Conservation (phyloP, 2,113 vertebrate species). For the Stictonetta naevosa region DNA sequence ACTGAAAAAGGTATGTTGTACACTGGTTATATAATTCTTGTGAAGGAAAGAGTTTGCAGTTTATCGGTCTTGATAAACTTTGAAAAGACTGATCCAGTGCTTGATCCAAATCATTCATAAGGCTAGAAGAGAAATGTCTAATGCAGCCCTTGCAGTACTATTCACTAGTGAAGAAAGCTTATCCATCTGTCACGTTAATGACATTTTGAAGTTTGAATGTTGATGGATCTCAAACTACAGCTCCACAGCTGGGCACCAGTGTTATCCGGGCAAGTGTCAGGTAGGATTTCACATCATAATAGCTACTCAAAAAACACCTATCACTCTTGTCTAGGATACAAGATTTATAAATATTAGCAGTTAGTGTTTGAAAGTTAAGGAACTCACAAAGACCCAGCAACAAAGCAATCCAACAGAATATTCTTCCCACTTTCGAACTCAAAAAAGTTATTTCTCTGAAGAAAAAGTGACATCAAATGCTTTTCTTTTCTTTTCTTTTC, state of each 20-base stretch:
- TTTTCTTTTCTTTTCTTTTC: background rate
- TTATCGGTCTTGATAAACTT: background rate
- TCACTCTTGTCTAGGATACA: background rate
- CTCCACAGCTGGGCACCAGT: background rate
- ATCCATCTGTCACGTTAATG: background rate
- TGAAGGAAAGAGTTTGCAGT: background rate
- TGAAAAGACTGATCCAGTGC: background rate
- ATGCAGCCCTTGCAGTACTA: background rate
- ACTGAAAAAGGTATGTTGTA: background rate
- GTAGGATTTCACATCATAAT: background rate
- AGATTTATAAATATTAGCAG: conserved; percentile 50
- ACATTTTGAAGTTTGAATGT: background rate
- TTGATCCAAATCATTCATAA: background rate
- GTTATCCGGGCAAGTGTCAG: background rate
- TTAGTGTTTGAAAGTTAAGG: conserved; percentile 40
- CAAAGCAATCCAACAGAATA: conserved; percentile 51
- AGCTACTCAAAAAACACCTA: background rate
- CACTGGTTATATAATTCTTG: background rate
- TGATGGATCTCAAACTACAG: background rate
- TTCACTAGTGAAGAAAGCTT: background rate
- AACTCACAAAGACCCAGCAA: conserved; percentile 45
- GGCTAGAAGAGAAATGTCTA: background rate
- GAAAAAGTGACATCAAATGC: conserved; percentile 40
- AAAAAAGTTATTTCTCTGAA: conserved; percentile 47
- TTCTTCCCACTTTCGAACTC: conserved; percentile 27